Evolutionary conservation across 2,888 invertebrate genomes (phyloP), one percentile per base, ranked within the genome.

Genomic region (Hydroisotoma schaefferi): DNA sequence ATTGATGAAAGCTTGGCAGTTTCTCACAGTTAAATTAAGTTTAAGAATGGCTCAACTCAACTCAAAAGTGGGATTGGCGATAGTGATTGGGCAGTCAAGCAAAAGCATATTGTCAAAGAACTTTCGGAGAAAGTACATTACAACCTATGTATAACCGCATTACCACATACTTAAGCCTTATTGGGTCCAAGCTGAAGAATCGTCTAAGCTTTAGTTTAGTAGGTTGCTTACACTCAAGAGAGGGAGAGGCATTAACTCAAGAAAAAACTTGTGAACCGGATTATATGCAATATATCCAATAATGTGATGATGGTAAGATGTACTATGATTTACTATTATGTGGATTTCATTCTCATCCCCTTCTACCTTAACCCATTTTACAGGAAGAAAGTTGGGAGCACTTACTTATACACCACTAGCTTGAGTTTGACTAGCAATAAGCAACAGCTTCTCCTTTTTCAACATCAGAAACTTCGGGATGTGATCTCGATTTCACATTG

Each of bases 51-150:
- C 33, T 20, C 10, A 8, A 40, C 25, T 46, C 23, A 25, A 33
- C 8, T 8, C 33, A 33, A 33, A 15, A 37, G 20, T 37, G 37
- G 52, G 52, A 52, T 52, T 52, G 26, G 52, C 22, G 52, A 52
- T 52, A 52, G 57, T 58, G 59, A 65, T 65, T 65, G 65, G 61
- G 65, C 61, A 65, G 56, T 56, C 54, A 59, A 65, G 65, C 65
- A 56, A 48, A 53, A 55, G 52, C 46, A 49, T 48, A 59, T 59
- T 59, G 59, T 59, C 53, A 33, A 40, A 40, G n/a, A 4, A 40
- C n/a, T 40, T 40, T 40, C n/a, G 40, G 40, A 40, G 40, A 40
- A 40, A 40, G 40, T 40, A 40, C 15, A 15, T 10, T 5, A 15
- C 8, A n/a, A n/a, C n/a, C n/a, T n/a, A n/a, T n/a, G n/a, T n/a